A percentile compares a stretch with the other conserved stretches of the same genome.
Evolutionary conservation across 2,797 vertebrate species (phyloP).

Genomic region (Petrocephalus sullivani): DNA sequence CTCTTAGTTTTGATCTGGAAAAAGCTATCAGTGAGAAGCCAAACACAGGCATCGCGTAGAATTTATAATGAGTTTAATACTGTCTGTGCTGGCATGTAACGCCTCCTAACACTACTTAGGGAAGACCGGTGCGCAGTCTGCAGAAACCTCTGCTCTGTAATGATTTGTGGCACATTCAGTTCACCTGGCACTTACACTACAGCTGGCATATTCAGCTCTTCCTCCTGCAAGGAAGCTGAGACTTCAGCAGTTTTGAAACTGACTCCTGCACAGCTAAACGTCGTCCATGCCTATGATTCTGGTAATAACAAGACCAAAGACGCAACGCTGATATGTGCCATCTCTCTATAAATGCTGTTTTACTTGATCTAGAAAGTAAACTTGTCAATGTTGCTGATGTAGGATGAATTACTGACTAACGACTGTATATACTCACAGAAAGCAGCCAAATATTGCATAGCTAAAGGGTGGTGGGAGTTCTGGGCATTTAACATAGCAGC

Average conservation of each 20-base stretch:
- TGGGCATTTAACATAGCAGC: too few species aligned
- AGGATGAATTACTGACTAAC: background rate
- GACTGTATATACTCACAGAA: background rate
- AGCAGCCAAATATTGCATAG: background rate
- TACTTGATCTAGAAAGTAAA: background rate
- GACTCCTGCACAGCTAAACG: background rate
- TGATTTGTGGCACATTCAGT: background rate
- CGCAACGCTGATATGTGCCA: background rate
- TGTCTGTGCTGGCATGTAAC: background rate
- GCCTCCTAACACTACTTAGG: background rate
- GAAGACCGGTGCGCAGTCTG: background rate
- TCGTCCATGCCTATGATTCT: background rate
- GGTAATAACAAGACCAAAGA: background rate
- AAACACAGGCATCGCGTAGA: background rate
- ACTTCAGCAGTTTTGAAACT: background rate
- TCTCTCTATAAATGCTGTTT: background rate
- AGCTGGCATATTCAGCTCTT: background rate
- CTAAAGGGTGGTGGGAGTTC: too few species aligned
- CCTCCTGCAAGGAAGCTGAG: background rate
- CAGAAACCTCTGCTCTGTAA: background rate
- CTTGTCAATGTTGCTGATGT: background rate
- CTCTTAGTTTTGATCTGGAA: constrained; percentile 16
- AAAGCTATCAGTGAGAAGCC: background rate
- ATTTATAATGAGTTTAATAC: background rate
- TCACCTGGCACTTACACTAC: background rate